Conservation (phyloP, 2,113 vertebrate species). For the Myrmophylax atrothorax region DNA sequence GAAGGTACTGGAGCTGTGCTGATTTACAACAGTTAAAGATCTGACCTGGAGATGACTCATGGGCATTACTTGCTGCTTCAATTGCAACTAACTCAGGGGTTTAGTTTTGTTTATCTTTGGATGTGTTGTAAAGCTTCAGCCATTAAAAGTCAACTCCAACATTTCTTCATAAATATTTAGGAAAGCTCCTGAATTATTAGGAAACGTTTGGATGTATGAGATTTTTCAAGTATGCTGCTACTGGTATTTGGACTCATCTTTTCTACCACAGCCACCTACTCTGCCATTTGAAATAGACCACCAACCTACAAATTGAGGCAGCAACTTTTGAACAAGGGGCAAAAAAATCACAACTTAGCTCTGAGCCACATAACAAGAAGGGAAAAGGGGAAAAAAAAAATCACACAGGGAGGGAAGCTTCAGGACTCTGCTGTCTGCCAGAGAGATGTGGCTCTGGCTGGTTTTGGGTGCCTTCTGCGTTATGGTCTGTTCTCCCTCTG, state of each 20-base stretch:
- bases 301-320: background rate
- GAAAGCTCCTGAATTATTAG: background rate
- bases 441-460: background rate
- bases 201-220: background rate
- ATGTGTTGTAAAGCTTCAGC: background rate
- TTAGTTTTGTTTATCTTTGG: background rate
- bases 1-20: background rate
- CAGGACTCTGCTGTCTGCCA: background rate
- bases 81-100: background rate
- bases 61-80: background rate
- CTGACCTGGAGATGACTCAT: background rate
- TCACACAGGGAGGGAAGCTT: background rate
- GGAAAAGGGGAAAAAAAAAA: fast-evolving
- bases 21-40: background rate
- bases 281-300: background rate
- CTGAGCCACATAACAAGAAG: background rate
- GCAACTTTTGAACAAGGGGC: background rate
- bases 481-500: slow-evolving; percentile 54
- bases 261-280: background rate
- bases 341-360: background rate
- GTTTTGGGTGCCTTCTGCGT: background rate
- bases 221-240: background rate
- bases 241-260: background rate
- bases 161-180: background rate
- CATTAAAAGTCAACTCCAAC: background rate